Base-by-base conservation (phyloP, 2,113 vertebrate species). In the Cathartes aura region DNA sequence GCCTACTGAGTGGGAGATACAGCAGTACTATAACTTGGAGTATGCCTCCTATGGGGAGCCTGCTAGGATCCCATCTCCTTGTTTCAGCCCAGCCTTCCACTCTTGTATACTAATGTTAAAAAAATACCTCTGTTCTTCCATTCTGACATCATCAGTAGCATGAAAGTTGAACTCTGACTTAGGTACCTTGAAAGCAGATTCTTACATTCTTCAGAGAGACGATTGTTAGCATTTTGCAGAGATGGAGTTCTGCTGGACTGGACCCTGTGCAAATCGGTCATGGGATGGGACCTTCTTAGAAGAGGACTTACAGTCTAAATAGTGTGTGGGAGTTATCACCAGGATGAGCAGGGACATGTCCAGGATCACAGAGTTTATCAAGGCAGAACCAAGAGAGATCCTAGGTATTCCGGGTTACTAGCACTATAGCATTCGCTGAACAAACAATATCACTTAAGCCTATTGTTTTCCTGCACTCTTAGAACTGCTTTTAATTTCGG, bases 341-440 rank as follows among this genome's bases (percentile, higher is more conserved):
- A 73, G 12, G 19, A 67, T 72, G 14, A 8, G 10, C 0, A 64
- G 18, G 29, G 16, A 36, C 17, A 21, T 5, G 3, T 27, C 38
- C 17, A 32, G 60, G 24, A n/a, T 42, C 36, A 42, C 2, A 70
- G 48, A 45, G 22, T 48, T 74, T 82, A 45, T 75, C 40, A 66
- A n/a, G 29, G 19, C 8, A 95, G 53, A 90, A 36, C 10, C 9
- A 64, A 63, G 47, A 58, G 63, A 55, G 7, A 66, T 56, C 15
- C 9, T 67, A 50, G 38, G 12, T 64, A 15, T 66, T 64, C 20
- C 5, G 13, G 5, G 9, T 62, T 34, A 30, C 18, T 32, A 22
- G 8, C 29, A 32, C 64, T 79, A 4, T 4, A 30, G 11, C 6
- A 2, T 52, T 86, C 30, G 26, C 42, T 73, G 17, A 58, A 45